Conservation (phyloP, 2,888 invertebrate genomes). For the Acanthosepion pharaonis region DNA sequence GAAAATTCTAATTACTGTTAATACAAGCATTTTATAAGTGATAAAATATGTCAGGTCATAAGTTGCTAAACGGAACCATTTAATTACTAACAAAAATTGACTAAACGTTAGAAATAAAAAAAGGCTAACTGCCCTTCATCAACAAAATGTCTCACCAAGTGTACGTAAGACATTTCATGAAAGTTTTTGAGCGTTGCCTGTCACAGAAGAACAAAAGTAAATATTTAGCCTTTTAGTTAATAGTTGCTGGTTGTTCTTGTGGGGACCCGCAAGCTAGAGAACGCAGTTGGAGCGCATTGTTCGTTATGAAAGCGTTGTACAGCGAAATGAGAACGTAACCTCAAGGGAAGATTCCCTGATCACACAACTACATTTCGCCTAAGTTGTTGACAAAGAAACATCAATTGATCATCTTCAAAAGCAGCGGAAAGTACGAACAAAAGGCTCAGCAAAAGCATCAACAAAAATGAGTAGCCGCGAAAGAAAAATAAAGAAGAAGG, state of each 20-base stretch:
- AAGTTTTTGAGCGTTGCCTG: conserved; percentile 13
- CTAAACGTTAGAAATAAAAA: too few relatives aligned
- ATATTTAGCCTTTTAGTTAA: not conserved
- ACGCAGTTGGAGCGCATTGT: not conserved
- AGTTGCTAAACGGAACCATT: not conserved
- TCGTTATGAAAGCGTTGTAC: not conserved
- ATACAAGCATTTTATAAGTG: not conserved
- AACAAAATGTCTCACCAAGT: not conserved
- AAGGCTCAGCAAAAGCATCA: not conserved
- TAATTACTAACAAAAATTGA: not conserved
- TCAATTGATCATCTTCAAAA: not conserved
- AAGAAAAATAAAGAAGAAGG: not conserved
- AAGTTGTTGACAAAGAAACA: not conserved
- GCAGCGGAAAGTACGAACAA: not conserved
- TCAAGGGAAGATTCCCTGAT: not conserved
- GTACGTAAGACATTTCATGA: not conserved
- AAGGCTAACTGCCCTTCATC: too few relatives aligned
- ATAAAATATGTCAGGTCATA: not conserved
- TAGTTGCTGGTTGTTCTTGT: not conserved
- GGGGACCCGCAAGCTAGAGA: not conserved
- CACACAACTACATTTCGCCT: not conserved
- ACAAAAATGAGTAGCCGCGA: not conserved
- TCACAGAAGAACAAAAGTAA: not conserved
- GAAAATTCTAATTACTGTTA: too few relatives aligned
- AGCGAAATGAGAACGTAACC: not conserved